phyloP scores from a whole-genome alignment of 2,113 vertebrate genomes.

The Scolopax mira region DNA sequence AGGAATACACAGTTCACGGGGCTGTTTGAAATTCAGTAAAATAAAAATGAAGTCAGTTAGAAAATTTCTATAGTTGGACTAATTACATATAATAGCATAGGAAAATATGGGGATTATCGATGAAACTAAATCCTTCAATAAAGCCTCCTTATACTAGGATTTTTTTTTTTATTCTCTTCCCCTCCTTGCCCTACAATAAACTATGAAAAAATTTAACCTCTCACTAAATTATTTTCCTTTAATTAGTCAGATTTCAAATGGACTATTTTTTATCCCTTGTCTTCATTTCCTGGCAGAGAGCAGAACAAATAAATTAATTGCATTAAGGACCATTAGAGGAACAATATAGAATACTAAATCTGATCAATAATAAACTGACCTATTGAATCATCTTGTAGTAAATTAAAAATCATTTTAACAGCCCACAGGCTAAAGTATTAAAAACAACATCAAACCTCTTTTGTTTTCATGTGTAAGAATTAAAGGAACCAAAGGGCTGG shows the following conservation, averaged over 20 bases:
- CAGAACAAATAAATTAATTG: slow-evolving; percentile 49
- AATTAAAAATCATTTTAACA: slow-evolving; percentile 37
- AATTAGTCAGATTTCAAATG: slow-evolving; percentile 26
- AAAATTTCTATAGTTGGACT: neutral
- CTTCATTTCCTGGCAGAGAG: slow-evolving; percentile 38
- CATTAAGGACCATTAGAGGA: slow-evolving; percentile 22
- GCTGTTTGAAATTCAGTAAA: neutral
- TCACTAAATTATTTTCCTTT: slow-evolving; percentile 1
- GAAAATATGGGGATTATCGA: neutral
- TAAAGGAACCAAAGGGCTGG: neutral
- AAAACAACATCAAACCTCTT: neutral
- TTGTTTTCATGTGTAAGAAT: neutral
- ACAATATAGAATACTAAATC: slow-evolving; percentile 13
- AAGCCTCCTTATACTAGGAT: neutral
- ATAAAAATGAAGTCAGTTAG: neutral
- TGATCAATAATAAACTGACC: slow-evolving; percentile 5
- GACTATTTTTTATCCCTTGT: slow-evolving; percentile 26
- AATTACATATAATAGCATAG: neutral
- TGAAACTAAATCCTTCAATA: neutral
- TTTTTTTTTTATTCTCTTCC: neutral
- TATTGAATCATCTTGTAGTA: slow-evolving; percentile 21
- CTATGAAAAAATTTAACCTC: neutral
- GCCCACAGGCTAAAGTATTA: neutral
- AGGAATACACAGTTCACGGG: neutral
- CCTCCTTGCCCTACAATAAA: neutral